Evolutionary conservation across 2,797 vertebrate species (phyloP).

Genomic region (Iguana delicatissima): DNA sequence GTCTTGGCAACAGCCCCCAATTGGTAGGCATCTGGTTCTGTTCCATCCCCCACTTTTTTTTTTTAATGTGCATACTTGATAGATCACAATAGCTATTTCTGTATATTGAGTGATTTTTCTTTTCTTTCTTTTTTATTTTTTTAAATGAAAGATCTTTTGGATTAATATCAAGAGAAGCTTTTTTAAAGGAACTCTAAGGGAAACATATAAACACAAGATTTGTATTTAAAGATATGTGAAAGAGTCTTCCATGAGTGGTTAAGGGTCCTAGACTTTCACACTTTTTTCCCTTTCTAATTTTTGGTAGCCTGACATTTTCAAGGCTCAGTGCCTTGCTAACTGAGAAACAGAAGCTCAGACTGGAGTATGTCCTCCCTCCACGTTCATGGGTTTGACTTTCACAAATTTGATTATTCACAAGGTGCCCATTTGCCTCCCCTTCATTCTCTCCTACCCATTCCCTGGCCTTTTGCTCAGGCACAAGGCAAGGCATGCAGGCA

Average conservation of each 20-base stretch:
- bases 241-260: background rate
- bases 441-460: too few species aligned
- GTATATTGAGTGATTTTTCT: background rate
- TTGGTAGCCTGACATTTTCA: conserved; percentile 3
- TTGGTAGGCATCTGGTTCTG: background rate
- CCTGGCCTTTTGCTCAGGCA: too few species aligned
- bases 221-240: background rate
- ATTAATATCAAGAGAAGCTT: background rate
- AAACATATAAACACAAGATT: background rate
- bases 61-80: background rate
- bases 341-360: background rate
- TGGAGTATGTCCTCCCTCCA: too few species aligned
- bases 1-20: background rate
- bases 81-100: background rate
- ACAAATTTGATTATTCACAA: too few species aligned
- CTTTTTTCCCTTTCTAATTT: conserved; percentile 21
- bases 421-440: too few species aligned
- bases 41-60: background rate
- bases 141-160: background rate
- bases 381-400: too few species aligned
- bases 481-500: too few species aligned
- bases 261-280: background rate
- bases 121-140: background rate
- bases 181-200: conserved; percentile 19
- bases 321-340: background rate